Conservation (phyloP, 2,113 vertebrate genomes). For the Cheilinus undulatus region DNA sequence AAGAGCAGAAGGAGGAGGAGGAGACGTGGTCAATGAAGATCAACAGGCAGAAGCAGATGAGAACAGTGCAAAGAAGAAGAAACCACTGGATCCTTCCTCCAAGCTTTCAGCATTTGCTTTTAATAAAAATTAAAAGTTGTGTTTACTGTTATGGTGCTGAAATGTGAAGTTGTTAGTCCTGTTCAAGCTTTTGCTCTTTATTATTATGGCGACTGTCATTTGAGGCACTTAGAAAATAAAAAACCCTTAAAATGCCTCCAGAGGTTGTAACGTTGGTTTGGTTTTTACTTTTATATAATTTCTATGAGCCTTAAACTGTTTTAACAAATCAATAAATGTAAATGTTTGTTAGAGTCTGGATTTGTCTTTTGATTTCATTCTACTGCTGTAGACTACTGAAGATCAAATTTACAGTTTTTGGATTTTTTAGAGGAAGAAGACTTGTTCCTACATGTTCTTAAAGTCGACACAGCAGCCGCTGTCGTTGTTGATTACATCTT, state of each 20-base stretch:
- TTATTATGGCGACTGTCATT: background rate
- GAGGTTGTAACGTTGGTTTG: background rate
- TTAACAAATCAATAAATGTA: slow-evolving; percentile 64
- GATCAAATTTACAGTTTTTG: too few relatives aligned
- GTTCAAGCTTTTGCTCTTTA: background rate
- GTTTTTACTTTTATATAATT: background rate
- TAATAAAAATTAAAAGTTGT: slow-evolving; percentile 82
- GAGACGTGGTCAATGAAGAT: slow-evolving; percentile 23
- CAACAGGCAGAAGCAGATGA: slow-evolving; percentile 68
- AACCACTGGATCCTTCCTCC: slow-evolving; percentile 78
- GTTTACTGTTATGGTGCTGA: background rate
- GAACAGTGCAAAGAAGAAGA: slow-evolving; percentile 85
- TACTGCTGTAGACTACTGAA: too few relatives aligned
- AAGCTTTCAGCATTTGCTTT: slow-evolving; percentile 93
- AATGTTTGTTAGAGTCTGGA: background rate
- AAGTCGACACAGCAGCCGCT: too few relatives aligned
- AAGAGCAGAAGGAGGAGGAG: slow-evolving; percentile 52
- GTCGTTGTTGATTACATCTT: too few relatives aligned
- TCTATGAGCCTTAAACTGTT: slow-evolving; percentile 18
- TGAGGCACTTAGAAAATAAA: slow-evolving; percentile 2
- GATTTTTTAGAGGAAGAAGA: too few relatives aligned
- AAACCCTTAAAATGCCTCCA: background rate
- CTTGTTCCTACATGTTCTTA: too few relatives aligned
- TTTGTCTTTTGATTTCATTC: background rate
- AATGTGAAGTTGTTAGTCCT: background rate